A percentile compares a stretch with the other conserved stretches of the same genome.
Conservation (phyloP, 2,113 vertebrate species). For the Cinclus cinclus region DNA sequence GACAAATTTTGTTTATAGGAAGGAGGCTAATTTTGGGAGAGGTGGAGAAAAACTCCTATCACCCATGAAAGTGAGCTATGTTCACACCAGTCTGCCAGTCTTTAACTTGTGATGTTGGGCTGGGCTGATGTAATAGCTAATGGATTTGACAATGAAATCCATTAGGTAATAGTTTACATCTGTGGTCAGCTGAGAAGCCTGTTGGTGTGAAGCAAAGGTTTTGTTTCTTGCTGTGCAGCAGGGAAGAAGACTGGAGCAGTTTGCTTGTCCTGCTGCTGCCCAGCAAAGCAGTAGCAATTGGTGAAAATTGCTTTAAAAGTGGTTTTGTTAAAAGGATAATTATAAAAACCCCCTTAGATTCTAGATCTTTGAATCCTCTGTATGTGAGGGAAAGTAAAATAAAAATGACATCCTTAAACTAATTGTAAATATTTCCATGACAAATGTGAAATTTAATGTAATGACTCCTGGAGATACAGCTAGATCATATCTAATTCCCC, state of each 20-base stretch:
- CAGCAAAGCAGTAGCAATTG: not conserved
- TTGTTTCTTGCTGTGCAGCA: not conserved
- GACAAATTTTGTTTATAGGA: not conserved
- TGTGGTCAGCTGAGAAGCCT: constrained; percentile 3
- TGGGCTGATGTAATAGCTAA: not conserved
- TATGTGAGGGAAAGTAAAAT: not conserved
- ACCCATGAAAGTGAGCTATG: not conserved
- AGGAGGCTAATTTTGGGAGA: not conserved
- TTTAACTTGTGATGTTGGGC: not conserved
- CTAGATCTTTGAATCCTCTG: not conserved
- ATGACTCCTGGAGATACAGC: not conserved
- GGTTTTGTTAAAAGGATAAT: not conserved
- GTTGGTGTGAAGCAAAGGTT: not conserved
- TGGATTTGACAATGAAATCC: not conserved
- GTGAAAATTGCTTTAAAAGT: not conserved
- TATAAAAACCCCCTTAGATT: not conserved
- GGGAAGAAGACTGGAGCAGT: not conserved
- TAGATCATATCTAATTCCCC: not conserved
- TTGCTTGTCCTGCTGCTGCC: not conserved
- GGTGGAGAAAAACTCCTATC: not conserved
- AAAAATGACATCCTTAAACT: not conserved
- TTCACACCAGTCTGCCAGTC: not conserved
- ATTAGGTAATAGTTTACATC: not conserved
- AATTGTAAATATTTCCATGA: not conserved
- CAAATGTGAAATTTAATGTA: not conserved